Base-by-base conservation (phyloP, 2,888 invertebrate species). In the Macrostomum cliftonense region DNA sequence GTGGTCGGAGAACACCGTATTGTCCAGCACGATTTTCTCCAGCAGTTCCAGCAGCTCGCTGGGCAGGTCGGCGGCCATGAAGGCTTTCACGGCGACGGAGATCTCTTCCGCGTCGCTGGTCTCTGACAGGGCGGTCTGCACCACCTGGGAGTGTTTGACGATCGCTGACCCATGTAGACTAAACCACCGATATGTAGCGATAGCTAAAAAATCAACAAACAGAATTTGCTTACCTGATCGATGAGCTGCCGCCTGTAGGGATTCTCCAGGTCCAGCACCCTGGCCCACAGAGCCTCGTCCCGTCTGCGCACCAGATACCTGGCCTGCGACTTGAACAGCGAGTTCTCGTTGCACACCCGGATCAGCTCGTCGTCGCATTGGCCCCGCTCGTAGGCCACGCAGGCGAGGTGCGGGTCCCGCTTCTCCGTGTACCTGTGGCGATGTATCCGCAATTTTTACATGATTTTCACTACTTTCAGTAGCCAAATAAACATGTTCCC, bases 61-160 rank as follows among this genome's bases (percentile, higher is more conserved):
- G 38, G 97, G 97, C 62, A 97, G 75, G 74, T 97, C 95, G 13
- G 97, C 95, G 0, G 93, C 89, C 95, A 99, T 97, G 74, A 97
- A 97, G 0, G 97, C 95, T 70, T 97, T 97, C 11, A 97, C 97
- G 0, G 97, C 93, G 1, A 93, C 89, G 0, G 93, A 93, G 63
- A 99, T 97, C 67, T 97, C 97, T 69, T 99, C 97, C 0, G 97
- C 93, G 71, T 97, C 95, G 74, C 97, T 95, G 0, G 97, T 97
- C 70, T 97, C 97, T 0, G 88, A 89, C 12, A 97, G 76, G 0
- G 97, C 97, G 2, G 95, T 99, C 74, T 97, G 95, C 7, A 97
- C 95, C 37, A 93, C 86, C 28, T 28, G 28, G 28, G 5, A 9
- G 28, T 28, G n/a, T n/a, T n/a, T n/a, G n/a, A n/a, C n/a, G n/a